Conservation (phyloP, 2,113 vertebrate genomes). For the Ranitomeya imitator region DNA sequence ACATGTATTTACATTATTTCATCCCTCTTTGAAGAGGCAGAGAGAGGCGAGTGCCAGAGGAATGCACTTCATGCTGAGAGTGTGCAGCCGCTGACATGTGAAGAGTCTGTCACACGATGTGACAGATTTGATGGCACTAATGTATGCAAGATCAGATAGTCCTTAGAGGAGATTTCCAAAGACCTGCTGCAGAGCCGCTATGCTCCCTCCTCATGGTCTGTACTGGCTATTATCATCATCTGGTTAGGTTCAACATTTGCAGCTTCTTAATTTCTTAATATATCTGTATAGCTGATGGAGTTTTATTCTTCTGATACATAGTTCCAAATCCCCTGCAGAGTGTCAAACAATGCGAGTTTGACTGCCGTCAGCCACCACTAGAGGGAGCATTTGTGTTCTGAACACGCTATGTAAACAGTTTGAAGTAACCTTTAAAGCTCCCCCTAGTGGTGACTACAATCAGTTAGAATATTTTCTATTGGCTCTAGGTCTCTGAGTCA, state of each 20-base stretch:
- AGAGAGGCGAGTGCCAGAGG: constrained; percentile 23
- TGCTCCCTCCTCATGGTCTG: neutral
- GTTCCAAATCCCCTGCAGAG: neutral
- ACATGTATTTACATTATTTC: constrained; percentile 19
- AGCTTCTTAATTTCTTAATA: neutral
- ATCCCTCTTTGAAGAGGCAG: constrained; percentile 32
- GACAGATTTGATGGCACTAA: constrained; percentile 37
- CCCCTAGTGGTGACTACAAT: neutral
- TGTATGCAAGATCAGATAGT: constrained; percentile 41
- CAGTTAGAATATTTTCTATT: neutral
- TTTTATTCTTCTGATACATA: neutral
- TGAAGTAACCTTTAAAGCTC: neutral
- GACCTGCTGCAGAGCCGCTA: neutral
- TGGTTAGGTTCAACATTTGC: neutral
- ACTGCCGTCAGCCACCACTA: neutral
- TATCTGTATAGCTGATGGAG: neutral
- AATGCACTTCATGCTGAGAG: constrained; percentile 47
- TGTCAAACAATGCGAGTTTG: neutral
- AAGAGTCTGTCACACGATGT: constrained; percentile 29
- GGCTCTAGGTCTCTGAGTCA: no score
- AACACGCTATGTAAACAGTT: neutral
- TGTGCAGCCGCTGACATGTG: constrained; percentile 45
- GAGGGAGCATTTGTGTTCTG: neutral
- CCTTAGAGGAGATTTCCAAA: constrained; percentile 7
- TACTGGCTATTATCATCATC: neutral